These are phyloP conservation scores for Piscicola geometra DNA, from an alignment of 2,888 invertebrate genomes.

Conservation along the genomic window DNA sequence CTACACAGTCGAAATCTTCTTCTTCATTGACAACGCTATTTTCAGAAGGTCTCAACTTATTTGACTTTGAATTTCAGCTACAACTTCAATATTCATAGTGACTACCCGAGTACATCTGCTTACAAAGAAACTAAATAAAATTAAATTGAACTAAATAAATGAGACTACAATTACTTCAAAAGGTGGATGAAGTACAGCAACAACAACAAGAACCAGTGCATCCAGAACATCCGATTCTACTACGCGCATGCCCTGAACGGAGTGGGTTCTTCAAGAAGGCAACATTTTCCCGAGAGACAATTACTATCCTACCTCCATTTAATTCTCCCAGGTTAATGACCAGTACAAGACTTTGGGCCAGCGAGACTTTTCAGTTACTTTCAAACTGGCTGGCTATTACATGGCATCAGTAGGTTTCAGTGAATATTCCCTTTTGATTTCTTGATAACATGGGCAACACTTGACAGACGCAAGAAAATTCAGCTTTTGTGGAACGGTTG, in stretches of 20 bases:
- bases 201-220: background rate
- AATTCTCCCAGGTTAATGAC: background rate
- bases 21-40: background rate
- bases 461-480: background rate
- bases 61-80: background rate
- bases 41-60: background rate
- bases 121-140: no score
- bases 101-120: no score
- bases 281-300: no score
- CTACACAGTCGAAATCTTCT: background rate
- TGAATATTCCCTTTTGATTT: no score
- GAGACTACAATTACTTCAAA: no score
- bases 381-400: background rate
- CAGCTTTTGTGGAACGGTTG: background rate
- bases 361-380: background rate
- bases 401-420: background rate
- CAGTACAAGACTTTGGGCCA: background rate
- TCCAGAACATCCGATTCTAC: background rate
- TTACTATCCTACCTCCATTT: no score
- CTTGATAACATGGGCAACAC: no score
- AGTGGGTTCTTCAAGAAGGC: background rate
- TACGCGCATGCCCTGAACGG: constrained; percentile 5
- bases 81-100: no score
- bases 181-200: constrained; percentile 7
- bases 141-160: no score